A percentile compares a stretch with the other conserved stretches of the same genome.
Evolutionary conservation across 2,797 vertebrate genomes (phyloP).

Genomic region (Enteromius anoplus): DNA sequence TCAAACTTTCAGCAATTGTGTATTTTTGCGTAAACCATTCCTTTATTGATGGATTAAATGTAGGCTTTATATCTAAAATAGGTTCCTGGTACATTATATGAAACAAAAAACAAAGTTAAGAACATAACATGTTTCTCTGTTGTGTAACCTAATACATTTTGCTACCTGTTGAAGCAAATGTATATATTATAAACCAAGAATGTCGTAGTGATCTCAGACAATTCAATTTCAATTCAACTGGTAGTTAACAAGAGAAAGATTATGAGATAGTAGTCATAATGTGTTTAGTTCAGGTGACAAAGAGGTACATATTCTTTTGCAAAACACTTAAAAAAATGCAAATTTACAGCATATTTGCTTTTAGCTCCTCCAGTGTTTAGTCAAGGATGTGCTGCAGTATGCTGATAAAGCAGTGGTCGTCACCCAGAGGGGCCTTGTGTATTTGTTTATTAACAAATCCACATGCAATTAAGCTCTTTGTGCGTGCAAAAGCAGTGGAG

Average conservation of each 20-base stretch:
- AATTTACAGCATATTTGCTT: slow-evolving; percentile 43
- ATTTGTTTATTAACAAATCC: slow-evolving; percentile 55
- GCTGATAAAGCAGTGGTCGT: slow-evolving; percentile 52
- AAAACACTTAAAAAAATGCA: neutral
- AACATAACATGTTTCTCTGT: too few species aligned
- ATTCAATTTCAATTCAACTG: too few species aligned
- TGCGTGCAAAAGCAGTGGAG: slow-evolving; percentile 26
- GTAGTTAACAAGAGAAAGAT: neutral
- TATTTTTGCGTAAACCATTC: too few species aligned
- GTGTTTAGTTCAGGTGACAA: slow-evolving; percentile 10
- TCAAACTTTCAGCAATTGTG: too few species aligned
- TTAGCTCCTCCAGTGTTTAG: slow-evolving; percentile 38
- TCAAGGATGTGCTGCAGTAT: slow-evolving; percentile 29
- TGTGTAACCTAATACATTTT: too few species aligned
- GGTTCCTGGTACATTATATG: too few species aligned
- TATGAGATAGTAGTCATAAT: neutral
- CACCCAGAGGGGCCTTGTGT: slow-evolving; percentile 38
- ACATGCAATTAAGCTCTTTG: slow-evolving; percentile 39
- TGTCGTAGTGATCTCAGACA: too few species aligned
- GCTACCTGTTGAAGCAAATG: too few species aligned
- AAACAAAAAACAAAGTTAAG: too few species aligned
- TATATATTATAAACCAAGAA: too few species aligned
- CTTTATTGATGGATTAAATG: too few species aligned
- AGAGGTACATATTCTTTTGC: neutral
- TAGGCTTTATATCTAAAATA: too few species aligned